Percentiles rank a stretch among this genome's conserved stretches.
These are phyloP conservation scores for Megaptera novaeangliae DNA, from an alignment of 2,113 vertebrate genomes.

Conservation along the genomic window DNA sequence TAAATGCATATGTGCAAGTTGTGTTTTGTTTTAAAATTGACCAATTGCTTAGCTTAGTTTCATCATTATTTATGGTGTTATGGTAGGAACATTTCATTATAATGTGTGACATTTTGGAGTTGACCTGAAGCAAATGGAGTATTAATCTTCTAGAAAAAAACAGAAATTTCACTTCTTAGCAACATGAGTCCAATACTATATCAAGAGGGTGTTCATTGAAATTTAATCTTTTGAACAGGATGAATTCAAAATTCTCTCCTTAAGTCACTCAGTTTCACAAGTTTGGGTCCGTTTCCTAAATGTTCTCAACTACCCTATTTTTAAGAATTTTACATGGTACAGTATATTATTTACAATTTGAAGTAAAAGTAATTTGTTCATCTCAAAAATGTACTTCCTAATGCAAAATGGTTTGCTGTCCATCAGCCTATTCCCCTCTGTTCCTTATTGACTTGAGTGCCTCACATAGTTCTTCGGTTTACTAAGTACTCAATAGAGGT, in stretches of 20 bases:
- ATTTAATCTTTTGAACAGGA: neutral
- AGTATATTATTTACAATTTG: neutral
- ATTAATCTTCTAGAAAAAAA: neutral
- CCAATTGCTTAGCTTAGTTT: neutral
- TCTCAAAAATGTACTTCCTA: neutral
- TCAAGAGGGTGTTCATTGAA: neutral
- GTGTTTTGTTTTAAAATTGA: neutral
- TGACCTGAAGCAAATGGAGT: neutral
- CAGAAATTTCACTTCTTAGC: neutral
- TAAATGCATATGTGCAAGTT: neutral
- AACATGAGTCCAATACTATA: neutral
- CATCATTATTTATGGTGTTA: neutral
- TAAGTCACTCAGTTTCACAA: neutral
- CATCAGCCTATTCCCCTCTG: neutral
- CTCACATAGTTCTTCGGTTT: neutral
- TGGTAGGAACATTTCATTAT: neutral
- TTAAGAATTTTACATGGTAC: neutral
- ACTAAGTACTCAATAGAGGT: neutral
- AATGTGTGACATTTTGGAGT: neutral
- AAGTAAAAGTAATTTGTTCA: neutral
- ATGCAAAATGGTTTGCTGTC: neutral
- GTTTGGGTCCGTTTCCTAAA: neutral
- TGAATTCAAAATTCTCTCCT: neutral
- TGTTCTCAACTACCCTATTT: neutral
- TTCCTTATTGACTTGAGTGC: neutral